Conservation (phyloP, 2,797 vertebrate species). For the Clarias pachynema region DNA sequence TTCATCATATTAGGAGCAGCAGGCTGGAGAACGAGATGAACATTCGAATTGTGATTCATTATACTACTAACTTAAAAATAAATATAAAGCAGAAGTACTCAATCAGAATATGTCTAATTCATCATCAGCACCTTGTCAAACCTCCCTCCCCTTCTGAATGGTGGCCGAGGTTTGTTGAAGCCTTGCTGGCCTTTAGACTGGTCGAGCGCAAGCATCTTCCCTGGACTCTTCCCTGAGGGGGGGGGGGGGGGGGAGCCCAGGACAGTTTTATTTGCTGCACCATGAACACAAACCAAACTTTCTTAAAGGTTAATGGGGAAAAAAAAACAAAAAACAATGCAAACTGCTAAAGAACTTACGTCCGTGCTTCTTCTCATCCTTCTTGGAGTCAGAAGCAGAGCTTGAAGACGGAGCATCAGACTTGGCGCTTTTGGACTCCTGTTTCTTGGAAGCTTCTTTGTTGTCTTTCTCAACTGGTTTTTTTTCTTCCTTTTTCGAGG, state of each 20-base stretch:
- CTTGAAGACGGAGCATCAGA: slow-evolving; percentile 75
- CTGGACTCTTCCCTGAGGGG: slow-evolving; percentile 81
- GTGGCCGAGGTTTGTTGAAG: slow-evolving; percentile 78
- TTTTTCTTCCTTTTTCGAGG: slow-evolving; percentile 93
- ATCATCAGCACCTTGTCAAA: slow-evolving; percentile 84
- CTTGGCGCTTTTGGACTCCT: slow-evolving; percentile 84
- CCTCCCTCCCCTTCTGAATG: slow-evolving; percentile 85
- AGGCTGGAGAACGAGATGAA: slow-evolving; percentile 60
- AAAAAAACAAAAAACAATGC: neutral
- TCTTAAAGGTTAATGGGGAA: neutral
- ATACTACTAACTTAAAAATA: neutral
- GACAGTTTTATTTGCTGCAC: neutral
- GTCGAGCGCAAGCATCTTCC: slow-evolving; percentile 80
- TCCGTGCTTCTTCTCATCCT: slow-evolving; percentile 89
- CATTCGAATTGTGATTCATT: neutral
- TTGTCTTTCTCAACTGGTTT: slow-evolving; percentile 88
- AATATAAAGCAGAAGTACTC: slow-evolving; percentile 3
- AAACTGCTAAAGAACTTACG: slow-evolving; percentile 74
- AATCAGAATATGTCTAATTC: neutral
- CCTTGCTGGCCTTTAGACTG: slow-evolving; percentile 81
- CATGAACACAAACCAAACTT: neutral
- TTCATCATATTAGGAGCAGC: slow-evolving; percentile 67
- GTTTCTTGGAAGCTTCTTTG: slow-evolving; percentile 86
- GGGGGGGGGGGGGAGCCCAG: neutral
- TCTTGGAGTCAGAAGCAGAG: slow-evolving; percentile 81